Conservation (phyloP, 2,888 invertebrate genomes). For the Plagodis dolabraria region DNA sequence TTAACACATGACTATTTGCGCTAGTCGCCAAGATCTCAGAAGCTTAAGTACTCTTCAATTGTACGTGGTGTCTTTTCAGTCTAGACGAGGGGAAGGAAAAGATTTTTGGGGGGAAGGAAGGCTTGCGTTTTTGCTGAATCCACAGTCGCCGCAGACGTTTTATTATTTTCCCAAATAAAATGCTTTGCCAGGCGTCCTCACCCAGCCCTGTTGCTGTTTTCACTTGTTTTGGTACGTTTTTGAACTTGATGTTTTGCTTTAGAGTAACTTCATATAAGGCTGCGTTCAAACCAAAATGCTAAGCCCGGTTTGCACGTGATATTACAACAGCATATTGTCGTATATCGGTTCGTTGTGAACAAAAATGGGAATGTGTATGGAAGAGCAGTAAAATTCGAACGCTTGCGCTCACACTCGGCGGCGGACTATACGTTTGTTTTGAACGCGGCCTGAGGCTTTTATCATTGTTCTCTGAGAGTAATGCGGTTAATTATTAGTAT, state of each 20-base stretch:
- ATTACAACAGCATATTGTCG: no score
- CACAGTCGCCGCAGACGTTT: slow-evolving; percentile 39
- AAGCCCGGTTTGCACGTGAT: no score
- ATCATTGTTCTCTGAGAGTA: no score
- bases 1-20: no score
- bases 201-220: slow-evolving; percentile 3
- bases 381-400: no score
- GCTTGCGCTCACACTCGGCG: no score
- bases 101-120: slow-evolving; percentile 23
- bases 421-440: no score
- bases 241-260: slow-evolving; percentile 1
- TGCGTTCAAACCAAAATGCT: no score
- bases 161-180: slow-evolving; percentile 54
- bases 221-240: slow-evolving; percentile 10
- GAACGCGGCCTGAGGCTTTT: no score
- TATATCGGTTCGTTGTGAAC: no score
- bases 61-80: slow-evolving; percentile 39
- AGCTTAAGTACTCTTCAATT: slow-evolving; percentile 14
- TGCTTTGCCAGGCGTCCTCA: slow-evolving; percentile 44
- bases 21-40: not conserved
- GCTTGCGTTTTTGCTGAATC: slow-evolving; percentile 50
- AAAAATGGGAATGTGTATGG: no score
- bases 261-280: slow-evolving; percentile 9
- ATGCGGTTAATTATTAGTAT: no score
- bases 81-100: slow-evolving; percentile 54